Evolutionary conservation across 2,797 vertebrate genomes (phyloP).

Genomic region (Darevskia mixta): DNA sequence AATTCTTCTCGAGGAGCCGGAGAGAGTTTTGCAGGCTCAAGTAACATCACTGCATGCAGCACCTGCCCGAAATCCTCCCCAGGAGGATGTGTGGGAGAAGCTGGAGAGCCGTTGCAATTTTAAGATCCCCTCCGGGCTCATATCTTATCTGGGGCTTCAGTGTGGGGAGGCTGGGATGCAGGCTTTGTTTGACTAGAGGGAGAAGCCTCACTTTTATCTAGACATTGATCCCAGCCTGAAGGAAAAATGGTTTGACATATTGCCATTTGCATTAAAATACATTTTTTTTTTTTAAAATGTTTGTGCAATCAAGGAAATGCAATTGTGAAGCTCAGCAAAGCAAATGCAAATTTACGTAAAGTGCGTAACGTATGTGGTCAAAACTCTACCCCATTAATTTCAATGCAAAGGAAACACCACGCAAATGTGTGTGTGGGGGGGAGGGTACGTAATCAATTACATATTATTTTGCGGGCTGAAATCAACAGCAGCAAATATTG

Average conservation of each 20-base stretch:
- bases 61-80: not conserved
- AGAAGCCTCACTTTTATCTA: not conserved
- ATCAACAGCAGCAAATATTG: no score
- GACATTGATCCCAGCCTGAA: not conserved
- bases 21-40: not conserved
- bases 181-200: not conserved
- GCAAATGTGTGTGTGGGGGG: no score
- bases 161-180: not conserved
- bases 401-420: no score
- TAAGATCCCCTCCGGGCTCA: not conserved
- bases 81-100: not conserved
- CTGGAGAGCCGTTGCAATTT: not conserved
- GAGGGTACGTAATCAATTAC: no score
- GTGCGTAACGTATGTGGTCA: no score
- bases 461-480: no score
- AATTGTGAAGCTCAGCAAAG: no score
- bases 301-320: not conserved
- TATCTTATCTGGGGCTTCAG: conserved; percentile 5
- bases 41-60: not conserved
- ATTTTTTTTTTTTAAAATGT: not conserved
- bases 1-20: not conserved
- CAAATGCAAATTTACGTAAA: no score
- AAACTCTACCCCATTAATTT: no score
- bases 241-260: not conserved
- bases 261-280: no score